phyloP scores from a whole-genome alignment of 35 echinoderm and acorn worm species.

The Apostichopus parvimensis region DNA sequence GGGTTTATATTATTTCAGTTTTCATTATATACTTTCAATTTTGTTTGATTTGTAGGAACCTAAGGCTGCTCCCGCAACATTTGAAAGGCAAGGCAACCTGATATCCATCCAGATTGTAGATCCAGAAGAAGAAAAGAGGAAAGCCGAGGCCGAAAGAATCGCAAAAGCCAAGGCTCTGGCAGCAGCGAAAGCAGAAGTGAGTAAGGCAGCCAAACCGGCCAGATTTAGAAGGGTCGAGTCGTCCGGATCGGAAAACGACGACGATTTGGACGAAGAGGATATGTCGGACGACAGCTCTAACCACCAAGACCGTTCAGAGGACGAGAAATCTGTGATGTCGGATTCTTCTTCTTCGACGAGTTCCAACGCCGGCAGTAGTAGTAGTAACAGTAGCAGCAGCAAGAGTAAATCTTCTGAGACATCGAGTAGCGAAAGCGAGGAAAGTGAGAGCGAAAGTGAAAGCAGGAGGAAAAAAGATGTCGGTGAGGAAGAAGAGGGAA shows the following conservation, averaged over 20 bases:
- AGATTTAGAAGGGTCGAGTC: conserved; percentile 84
- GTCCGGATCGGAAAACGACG: conserved; percentile 61
- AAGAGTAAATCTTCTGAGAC: conserved; percentile 30
- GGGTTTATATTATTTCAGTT: not conserved
- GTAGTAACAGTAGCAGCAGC: not conserved
- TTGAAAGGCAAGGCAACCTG: conserved; percentile 68
- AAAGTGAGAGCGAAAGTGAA: conserved; percentile 40
- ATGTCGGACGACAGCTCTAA: not conserved
- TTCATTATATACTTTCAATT: not conserved
- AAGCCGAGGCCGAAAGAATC: not conserved
- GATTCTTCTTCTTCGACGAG: not conserved
- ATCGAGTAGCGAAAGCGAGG: conserved; percentile 41
- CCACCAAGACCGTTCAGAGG: not conserved
- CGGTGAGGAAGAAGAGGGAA: not conserved
- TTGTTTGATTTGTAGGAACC: conserved; percentile 38
- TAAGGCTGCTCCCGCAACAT: conserved; percentile 49
- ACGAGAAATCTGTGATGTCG: not conserved
- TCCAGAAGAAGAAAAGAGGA: conserved; percentile 33
- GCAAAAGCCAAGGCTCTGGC: conserved; percentile 24
- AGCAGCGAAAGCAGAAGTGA: not conserved
- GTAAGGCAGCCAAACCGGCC: conserved; percentile 38
- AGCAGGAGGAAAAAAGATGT: not conserved
- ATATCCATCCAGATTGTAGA: conserved; percentile 79
- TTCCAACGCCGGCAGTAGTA: not conserved
- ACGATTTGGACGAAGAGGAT: conserved; percentile 20